Percentiles rank a stretch among this genome's conserved stretches.
Conservation (phyloP, 2,797 vertebrate genomes). For the Manis pentadactyla region DNA sequence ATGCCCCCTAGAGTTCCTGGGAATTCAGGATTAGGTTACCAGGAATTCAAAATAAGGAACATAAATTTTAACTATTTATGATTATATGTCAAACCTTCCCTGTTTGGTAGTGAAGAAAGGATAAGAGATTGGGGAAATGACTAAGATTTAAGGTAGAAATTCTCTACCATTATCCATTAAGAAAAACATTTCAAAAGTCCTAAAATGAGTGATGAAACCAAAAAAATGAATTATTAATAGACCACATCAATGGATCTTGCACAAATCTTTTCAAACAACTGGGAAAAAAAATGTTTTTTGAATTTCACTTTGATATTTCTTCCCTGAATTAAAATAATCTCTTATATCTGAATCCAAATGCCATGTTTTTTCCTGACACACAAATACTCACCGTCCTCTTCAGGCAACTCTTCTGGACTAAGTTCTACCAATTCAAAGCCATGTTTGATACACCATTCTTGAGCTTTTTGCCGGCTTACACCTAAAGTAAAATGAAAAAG, state of each 20-base stretch:
- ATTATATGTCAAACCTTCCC: background rate
- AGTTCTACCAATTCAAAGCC: conserved; percentile 98
- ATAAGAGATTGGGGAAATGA: background rate
- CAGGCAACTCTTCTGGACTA: conserved; percentile 94
- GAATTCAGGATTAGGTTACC: conserved; percentile 8
- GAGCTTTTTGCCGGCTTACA: conserved; percentile 94
- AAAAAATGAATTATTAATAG: background rate
- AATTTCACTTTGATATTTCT: conserved; percentile 17
- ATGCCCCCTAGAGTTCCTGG: background rate
- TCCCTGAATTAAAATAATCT: background rate
- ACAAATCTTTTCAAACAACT: conserved; percentile 35
- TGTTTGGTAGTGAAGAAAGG: background rate
- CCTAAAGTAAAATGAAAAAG: conserved; percentile 86
- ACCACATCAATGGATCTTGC: background rate
- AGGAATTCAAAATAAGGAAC: conserved; percentile 36
- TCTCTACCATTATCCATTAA: background rate
- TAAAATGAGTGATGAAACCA: background rate
- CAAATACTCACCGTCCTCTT: conserved; percentile 94
- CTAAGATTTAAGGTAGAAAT: conserved; percentile 21
- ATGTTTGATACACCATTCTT: conserved; percentile 98
- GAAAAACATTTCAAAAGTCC: conserved; percentile 4
- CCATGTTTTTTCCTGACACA: background rate
- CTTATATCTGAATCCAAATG: background rate
- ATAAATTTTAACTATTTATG: background rate
- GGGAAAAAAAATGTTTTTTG: background rate